phyloP scores from a whole-genome alignment of 2,113 vertebrate genomes.

The Peromyscus polionotus region DNA sequence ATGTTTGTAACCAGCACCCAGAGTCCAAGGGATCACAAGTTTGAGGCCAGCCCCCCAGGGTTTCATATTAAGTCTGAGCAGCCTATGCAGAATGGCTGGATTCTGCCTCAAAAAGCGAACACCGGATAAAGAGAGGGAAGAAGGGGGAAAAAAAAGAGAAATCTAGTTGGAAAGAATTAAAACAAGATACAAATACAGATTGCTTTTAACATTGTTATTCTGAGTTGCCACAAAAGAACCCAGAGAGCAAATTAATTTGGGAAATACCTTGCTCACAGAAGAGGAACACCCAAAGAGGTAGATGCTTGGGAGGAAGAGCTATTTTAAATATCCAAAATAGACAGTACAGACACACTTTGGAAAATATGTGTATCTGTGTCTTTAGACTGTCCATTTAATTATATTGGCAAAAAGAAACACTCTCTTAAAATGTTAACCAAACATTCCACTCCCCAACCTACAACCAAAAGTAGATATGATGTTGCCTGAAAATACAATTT shows the following conservation, averaged over 20 bases:
- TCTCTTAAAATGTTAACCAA: slow-evolving; percentile 48
- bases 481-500: background rate
- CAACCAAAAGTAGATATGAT: slow-evolving; percentile 38
- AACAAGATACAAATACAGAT: slow-evolving; percentile 29
- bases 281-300: background rate
- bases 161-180: slow-evolving; percentile 22
- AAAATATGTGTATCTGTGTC: slow-evolving; percentile 30
- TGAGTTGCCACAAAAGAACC: slow-evolving; percentile 10
- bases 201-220: slow-evolving; percentile 12
- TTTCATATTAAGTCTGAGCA: background rate
- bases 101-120: background rate
- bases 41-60: background rate
- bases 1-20: background rate
- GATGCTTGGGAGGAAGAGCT: background rate
- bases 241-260: slow-evolving; percentile 23
- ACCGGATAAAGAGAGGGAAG: too few relatives aligned
- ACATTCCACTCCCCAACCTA: background rate
- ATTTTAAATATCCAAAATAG: slow-evolving; percentile 56
- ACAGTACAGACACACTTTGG: background rate
- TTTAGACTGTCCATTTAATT: slow-evolving; percentile 44
- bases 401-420: slow-evolving; percentile 48
- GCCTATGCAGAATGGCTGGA: background rate
- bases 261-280: background rate
- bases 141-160: background rate
- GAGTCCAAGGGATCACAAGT: background rate